phyloP scores from a whole-genome alignment of 2,888 invertebrate genomes.

The Cabera pusaria region DNA sequence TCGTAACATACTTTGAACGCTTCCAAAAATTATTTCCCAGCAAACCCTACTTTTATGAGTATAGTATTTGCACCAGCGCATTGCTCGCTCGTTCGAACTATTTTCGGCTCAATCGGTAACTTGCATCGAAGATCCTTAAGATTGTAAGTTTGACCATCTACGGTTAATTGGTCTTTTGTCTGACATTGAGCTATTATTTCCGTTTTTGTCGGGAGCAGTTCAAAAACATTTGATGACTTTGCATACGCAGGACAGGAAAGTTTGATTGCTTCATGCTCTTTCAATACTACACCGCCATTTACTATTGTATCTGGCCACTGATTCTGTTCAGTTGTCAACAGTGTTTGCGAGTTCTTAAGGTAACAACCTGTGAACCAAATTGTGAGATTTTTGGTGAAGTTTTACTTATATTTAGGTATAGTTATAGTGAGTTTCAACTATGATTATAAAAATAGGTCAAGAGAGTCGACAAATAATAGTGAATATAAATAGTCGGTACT shows the following conservation, averaged over 20 bases:
- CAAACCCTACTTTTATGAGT: conserved; percentile 20
- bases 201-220: conserved; percentile 10
- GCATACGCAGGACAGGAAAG: conserved; percentile 19
- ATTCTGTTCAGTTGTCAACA: too few species aligned
- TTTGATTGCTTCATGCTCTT: conserved; percentile 11
- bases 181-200: conserved; percentile 25
- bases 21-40: conserved; percentile 16
- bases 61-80: conserved; percentile 13
- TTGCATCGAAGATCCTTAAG: conserved; percentile 25
- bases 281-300: conserved; percentile 4
- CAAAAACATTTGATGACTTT: conserved; percentile 20
- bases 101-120: conserved; percentile 10
- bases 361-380: too few species aligned
- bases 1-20: conserved; percentile 25
- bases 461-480: too few species aligned
- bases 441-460: too few species aligned
- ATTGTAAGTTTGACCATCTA: conserved; percentile 18
- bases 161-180: conserved; percentile 23
- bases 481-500: too few species aligned
- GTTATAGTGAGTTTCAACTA: too few species aligned
- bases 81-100: conserved; percentile 8
- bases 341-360: too few species aligned
- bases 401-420: too few species aligned
- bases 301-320: conserved; percentile 4
- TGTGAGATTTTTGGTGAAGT: too few species aligned